Evolutionary conservation across 2,888 invertebrate species (phyloP).

Genomic region (Biston betularia): DNA sequence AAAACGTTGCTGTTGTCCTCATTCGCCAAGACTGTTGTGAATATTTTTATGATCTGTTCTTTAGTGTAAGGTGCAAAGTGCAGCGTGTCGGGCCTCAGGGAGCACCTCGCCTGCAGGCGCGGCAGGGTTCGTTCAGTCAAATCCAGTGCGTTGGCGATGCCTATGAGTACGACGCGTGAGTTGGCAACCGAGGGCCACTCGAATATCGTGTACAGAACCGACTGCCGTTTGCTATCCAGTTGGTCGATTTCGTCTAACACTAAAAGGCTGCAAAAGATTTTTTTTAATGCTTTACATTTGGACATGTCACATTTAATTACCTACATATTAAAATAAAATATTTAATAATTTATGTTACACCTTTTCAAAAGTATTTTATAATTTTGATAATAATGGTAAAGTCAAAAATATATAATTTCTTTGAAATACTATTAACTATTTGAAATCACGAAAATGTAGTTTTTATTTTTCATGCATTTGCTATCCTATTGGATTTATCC

Average conservation of each 20-base stretch:
- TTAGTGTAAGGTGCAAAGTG: slow-evolving; percentile 97
- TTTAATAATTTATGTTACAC: too few species aligned
- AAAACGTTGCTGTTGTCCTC: slow-evolving; percentile 90
- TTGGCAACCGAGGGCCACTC: slow-evolving; percentile 93
- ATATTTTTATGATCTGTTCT: slow-evolving; percentile 94
- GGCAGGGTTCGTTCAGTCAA: slow-evolving; percentile 96
- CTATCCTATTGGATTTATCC: too few species aligned
- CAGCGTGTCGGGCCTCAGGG: slow-evolving; percentile 91
- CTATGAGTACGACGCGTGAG: slow-evolving; percentile 92
- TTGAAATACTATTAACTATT: too few species aligned
- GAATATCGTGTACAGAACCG: slow-evolving; percentile 96
- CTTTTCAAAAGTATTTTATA: too few species aligned
- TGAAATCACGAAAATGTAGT: too few species aligned
- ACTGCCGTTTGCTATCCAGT: slow-evolving; percentile 92
- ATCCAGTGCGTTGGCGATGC: slow-evolving; percentile 98
- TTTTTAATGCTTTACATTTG: too few species aligned
- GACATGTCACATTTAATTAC: too few species aligned
- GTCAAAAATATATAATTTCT: too few species aligned
- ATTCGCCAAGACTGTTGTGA: slow-evolving; percentile 91
- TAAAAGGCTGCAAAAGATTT: slow-evolving; percentile 86
- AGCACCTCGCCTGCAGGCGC: slow-evolving; percentile 92
- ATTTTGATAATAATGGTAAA: too few species aligned
- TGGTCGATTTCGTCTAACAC: slow-evolving; percentile 99
- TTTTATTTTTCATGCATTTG: too few species aligned
- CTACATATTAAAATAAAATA: too few species aligned